Base-by-base conservation (phyloP, 2,888 invertebrate species). In the Marasmarcha lunaedactyla region DNA sequence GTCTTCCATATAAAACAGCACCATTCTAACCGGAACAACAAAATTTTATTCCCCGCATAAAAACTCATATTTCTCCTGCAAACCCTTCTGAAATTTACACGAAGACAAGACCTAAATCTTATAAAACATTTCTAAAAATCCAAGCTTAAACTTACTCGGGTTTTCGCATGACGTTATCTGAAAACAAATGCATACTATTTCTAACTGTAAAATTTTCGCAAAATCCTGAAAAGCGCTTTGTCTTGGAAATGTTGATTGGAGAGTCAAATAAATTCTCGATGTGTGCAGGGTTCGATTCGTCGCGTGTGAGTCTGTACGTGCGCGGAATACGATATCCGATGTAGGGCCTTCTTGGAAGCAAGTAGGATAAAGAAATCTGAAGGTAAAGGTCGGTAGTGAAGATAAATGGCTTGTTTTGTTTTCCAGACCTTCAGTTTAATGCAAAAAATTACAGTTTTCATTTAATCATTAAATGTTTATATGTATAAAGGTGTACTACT, bases 211-310 rank as follows among this genome's bases (percentile, higher is more conserved):
- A 46, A 41, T 44, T 42, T 53, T 52, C 50, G 40, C 44, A 49
- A 53, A 55, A 60, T 62, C 57, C 54, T 56, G 52, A 56, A 59
- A 61, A 61, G 50, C 56, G 59, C 64, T 70, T 72, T 70, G 68
- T 71, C 69, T 64, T 53, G 56, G 49, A 45, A 46, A 54, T 48
- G 53, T 71, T 76, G 77, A 77, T 77, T 76, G 74, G 70, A 66
- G 66, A 67, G 64, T 66, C 70, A 67, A 71, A 74, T 74, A 73
- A 71, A 72, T 61, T 65, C 59, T 15, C 37, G 14, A 12, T 30
- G 30, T 30, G 4, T 10, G 2, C 4, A 4, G 10, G 30, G 48
- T 44, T 45, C 42, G 50, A 51, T 52, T 58, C 60, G 53, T 52
- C 51, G 52, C 49, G 10, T 30, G 30, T 30, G 10, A 4, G 30